These are phyloP conservation scores for Axis porcinus DNA, from an alignment of 2,113 vertebrate genomes.

Conservation along the genomic window DNA sequence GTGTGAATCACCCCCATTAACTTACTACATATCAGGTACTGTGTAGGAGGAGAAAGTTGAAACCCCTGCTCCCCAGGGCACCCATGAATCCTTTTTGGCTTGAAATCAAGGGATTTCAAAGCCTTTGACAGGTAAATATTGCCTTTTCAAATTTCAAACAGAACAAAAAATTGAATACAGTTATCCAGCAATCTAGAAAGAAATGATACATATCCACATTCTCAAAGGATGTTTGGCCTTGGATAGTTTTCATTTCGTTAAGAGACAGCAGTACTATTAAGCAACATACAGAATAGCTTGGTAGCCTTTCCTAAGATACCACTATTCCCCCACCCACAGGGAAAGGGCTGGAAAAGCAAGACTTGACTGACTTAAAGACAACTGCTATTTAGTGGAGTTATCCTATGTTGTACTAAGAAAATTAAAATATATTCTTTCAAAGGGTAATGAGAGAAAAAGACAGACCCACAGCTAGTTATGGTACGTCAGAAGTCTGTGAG, in stretches of 20 bases:
- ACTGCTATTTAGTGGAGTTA: not conserved
- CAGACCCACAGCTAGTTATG: not conserved
- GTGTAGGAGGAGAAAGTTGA: not conserved
- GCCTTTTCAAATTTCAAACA: conserved; percentile 39
- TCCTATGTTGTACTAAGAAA: not conserved
- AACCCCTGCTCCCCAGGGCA: not conserved
- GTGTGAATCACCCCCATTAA: not conserved
- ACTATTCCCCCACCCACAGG: not conserved
- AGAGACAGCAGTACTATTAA: not conserved
- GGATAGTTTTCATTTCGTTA: not conserved
- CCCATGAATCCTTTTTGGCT: not conserved
- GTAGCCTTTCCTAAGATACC: not conserved
- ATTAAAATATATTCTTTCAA: not conserved
- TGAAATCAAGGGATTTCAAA: conserved; percentile 44
- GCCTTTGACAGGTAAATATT: conserved; percentile 42
- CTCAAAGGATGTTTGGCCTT: not conserved
- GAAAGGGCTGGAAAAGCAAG: conserved; percentile 6
- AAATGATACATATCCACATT: not conserved
- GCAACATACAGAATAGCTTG: not conserved
- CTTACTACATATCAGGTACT: not conserved
- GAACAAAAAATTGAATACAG: not conserved
- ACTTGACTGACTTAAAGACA: not conserved
- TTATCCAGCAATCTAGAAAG: not conserved
- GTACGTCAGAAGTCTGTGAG: not conserved
- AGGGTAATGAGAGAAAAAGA: not conserved